Evolutionary conservation across 2,113 vertebrate genomes (phyloP).

Genomic region (Cebidichthys violaceus): DNA sequence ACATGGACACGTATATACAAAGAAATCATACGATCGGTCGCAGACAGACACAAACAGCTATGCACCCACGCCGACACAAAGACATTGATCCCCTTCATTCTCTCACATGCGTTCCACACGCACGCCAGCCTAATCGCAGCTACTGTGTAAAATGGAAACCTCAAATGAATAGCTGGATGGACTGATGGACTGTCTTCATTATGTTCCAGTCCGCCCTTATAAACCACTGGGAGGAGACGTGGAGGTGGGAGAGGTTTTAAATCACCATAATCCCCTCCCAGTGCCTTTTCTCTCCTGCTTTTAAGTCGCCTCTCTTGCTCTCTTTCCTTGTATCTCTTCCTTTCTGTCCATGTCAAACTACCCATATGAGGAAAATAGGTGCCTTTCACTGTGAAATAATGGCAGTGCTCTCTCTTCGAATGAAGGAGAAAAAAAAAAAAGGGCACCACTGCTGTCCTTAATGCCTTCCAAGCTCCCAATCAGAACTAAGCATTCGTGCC

Average conservation of each 20-base stretch:
- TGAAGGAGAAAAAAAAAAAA: slow-evolving; percentile 4
- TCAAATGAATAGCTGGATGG: slow-evolving; percentile 59
- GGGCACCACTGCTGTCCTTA: neutral
- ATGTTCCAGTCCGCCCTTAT: slow-evolving; percentile 46
- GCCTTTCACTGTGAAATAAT: slow-evolving; percentile 59
- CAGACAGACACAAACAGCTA: neutral
- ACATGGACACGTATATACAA: slow-evolving; percentile 18
- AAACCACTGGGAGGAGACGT: slow-evolving; percentile 61
- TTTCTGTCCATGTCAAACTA: slow-evolving; percentile 67
- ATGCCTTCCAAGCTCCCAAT: slow-evolving; percentile 22
- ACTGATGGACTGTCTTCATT: slow-evolving; percentile 74
- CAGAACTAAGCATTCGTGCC: slow-evolving; percentile 16
- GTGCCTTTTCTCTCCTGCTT: slow-evolving; percentile 50
- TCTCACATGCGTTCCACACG: slow-evolving; percentile 8
- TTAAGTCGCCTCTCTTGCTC: slow-evolving; percentile 38
- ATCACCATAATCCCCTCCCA: slow-evolving; percentile 73
- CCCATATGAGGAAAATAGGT: slow-evolving; percentile 63
- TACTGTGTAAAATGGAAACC: slow-evolving; percentile 41
- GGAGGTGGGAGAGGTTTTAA: slow-evolving; percentile 60
- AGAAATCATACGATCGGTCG: slow-evolving; percentile 18
- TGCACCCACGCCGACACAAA: slow-evolving; percentile 17
- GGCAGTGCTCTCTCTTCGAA: slow-evolving; percentile 23
- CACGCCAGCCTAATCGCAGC: slow-evolving; percentile 24
- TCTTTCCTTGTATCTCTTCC: slow-evolving; percentile 45
- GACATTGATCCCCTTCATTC: slow-evolving; percentile 33